These are phyloP conservation scores for Heterocephalus glaber DNA, from an alignment of 2,113 vertebrate species.

Conservation along the genomic window DNA sequence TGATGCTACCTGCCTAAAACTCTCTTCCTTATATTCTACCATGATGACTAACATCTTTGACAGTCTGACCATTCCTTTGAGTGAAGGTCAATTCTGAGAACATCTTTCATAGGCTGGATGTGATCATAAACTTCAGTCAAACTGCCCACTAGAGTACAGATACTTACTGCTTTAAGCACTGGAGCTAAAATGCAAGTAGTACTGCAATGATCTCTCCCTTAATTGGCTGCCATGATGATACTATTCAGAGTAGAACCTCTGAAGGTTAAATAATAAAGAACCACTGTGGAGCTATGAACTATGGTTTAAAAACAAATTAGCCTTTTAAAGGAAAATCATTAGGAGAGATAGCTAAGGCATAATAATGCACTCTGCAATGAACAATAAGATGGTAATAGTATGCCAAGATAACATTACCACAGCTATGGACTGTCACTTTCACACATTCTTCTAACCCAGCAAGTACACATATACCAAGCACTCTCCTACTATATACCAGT, in stretches of 20 bases:
- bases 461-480: neutral
- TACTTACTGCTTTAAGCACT: neutral
- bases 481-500: neutral
- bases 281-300: neutral
- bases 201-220: neutral
- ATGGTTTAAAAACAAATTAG: neutral
- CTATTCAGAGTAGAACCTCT: neutral
- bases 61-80: neutral
- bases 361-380: neutral
- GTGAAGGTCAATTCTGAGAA: neutral
- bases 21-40: neutral
- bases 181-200: neutral
- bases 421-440: neutral
- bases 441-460: neutral
- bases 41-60: neutral
- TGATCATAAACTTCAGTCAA: neutral
- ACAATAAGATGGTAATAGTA: neutral
- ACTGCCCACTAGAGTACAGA: neutral
- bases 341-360: neutral
- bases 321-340: constrained; percentile 28
- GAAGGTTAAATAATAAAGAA: constrained; percentile 24
- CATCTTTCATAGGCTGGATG: neutral
- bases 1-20: neutral
- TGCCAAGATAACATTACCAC: neutral
- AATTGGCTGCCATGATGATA: neutral